These are phyloP conservation scores for Coryphaenoides rupestris DNA, from an alignment of 2,113 vertebrate species.

Conservation along the genomic window DNA sequence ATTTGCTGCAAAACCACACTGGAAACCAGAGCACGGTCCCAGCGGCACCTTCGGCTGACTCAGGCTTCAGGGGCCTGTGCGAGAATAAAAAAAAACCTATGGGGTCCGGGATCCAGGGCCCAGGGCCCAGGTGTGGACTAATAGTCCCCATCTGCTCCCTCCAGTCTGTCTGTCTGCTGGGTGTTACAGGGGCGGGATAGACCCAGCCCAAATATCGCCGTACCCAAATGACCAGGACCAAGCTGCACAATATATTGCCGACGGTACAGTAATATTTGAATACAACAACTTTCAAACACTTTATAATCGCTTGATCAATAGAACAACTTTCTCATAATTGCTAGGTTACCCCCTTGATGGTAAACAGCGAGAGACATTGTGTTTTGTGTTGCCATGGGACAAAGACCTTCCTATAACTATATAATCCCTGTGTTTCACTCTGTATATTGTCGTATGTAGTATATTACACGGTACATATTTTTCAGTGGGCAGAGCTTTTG, in stretches of 20 bases:
- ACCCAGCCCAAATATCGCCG: conserved; percentile 41
- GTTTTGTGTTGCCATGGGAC: conserved; percentile 43
- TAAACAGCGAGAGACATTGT: too few relatives aligned
- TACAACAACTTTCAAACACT: too few relatives aligned
- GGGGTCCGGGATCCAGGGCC: conserved; percentile 25
- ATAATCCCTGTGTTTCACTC: conserved; percentile 19
- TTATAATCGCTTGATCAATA: too few relatives aligned
- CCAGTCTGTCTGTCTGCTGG: conserved; percentile 45
- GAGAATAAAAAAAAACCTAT: too few relatives aligned
- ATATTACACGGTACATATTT: too few relatives aligned
- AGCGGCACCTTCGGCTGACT: conserved; percentile 58
- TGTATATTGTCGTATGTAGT: too few relatives aligned
- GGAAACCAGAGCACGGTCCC: conserved; percentile 30
- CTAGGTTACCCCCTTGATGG: too few relatives aligned
- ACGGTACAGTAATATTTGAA: too few relatives aligned
- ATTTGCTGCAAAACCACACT: conserved; percentile 32
- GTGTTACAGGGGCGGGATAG: conserved; percentile 39
- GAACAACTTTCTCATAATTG: too few relatives aligned
- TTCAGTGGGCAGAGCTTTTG: too few relatives aligned
- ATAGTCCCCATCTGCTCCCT: conserved; percentile 68
- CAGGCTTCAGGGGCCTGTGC: conserved; percentile 42
- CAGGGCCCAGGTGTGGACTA: conserved; percentile 61
- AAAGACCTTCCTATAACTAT: conserved; percentile 28
- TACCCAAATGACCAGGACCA: conserved; percentile 52
- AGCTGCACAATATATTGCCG: not conserved